Conservation (phyloP, 2,113 vertebrate genomes). For the Xenopus laevis region DNA sequence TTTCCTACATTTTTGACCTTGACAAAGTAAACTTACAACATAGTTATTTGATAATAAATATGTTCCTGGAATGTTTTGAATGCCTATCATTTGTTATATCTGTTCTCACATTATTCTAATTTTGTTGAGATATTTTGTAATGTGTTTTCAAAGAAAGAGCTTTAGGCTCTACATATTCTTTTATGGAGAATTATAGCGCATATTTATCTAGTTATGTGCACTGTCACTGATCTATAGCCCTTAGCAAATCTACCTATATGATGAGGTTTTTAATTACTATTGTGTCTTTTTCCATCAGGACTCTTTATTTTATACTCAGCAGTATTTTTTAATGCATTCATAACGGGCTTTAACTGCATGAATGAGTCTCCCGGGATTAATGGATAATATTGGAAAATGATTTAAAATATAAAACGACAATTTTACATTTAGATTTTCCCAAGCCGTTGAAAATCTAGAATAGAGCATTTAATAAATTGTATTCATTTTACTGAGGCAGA, state of each 20-base stretch:
- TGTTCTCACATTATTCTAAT: too few species aligned
- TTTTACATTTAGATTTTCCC: slow-evolving; percentile 1
- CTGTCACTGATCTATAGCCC: not conserved
- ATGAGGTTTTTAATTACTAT: slow-evolving; percentile 15
- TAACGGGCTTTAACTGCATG: slow-evolving; percentile 7
- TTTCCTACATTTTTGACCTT: too few species aligned
- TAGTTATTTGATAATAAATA: too few species aligned
- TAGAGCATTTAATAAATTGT: not conserved
- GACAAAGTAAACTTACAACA: too few species aligned
- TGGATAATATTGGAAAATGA: slow-evolving; percentile 7
- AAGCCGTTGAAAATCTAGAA: not conserved
- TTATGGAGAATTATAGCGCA: too few species aligned
- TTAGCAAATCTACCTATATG: not conserved
- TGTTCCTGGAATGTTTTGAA: too few species aligned
- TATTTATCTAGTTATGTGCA: not conserved
- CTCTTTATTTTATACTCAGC: slow-evolving; percentile 16
- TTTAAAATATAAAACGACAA: not conserved
- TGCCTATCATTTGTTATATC: too few species aligned
- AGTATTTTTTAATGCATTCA: slow-evolving; percentile 23
- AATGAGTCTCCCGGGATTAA: slow-evolving; percentile 1
- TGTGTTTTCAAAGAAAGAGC: too few species aligned
- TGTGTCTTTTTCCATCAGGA: not conserved
- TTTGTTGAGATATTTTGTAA: too few species aligned
- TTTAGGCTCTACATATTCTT: too few species aligned
- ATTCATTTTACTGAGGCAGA: not conserved